These are phyloP conservation scores for Dendrophyllia cribrosa DNA, from an alignment of 64 coral and sea anemone species.

Conservation along the genomic window DNA sequence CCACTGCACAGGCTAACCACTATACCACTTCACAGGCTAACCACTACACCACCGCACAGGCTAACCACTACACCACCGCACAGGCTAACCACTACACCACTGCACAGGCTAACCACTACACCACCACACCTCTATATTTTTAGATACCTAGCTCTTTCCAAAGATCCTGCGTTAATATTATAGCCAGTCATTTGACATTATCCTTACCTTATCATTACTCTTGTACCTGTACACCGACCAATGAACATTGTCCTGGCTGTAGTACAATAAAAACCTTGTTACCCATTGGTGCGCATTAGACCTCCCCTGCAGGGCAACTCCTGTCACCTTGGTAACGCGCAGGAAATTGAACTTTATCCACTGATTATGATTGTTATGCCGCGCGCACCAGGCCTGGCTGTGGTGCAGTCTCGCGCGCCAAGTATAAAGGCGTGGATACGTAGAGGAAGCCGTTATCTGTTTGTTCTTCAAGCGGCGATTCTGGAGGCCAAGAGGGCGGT, in stretches of 20 bases:
- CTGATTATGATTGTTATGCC: slow-evolving; percentile 85
- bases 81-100: no score
- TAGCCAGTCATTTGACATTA: not conserved
- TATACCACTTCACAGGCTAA: no score
- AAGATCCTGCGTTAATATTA: no score
- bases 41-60: no score
- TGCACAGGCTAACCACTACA: no score
- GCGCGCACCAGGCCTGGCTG: slow-evolving; percentile 54
- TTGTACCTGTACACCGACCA: slow-evolving; percentile 57
- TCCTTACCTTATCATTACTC: slow-evolving; percentile 58
- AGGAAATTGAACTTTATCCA: slow-evolving; percentile 76
- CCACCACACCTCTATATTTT: no score
- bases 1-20: no score
- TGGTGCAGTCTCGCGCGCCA: slow-evolving; percentile 48
- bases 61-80: no score
- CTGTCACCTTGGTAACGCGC: slow-evolving; percentile 65
- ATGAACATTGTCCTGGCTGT: slow-evolving; percentile 74
- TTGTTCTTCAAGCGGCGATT: slow-evolving; percentile 47
- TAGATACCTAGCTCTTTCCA: no score
- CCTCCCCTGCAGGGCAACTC: slow-evolving; percentile 74
- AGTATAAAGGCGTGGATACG: slow-evolving; percentile 42
- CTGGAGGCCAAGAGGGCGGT: slow-evolving; percentile 75
- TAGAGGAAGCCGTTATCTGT: slow-evolving; percentile 74
- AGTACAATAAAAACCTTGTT: slow-evolving; percentile 62
- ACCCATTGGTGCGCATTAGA: slow-evolving; percentile 77